Evolutionary conservation across 2,888 invertebrate species (phyloP).

Genomic region (Copidosoma aretas): DNA sequence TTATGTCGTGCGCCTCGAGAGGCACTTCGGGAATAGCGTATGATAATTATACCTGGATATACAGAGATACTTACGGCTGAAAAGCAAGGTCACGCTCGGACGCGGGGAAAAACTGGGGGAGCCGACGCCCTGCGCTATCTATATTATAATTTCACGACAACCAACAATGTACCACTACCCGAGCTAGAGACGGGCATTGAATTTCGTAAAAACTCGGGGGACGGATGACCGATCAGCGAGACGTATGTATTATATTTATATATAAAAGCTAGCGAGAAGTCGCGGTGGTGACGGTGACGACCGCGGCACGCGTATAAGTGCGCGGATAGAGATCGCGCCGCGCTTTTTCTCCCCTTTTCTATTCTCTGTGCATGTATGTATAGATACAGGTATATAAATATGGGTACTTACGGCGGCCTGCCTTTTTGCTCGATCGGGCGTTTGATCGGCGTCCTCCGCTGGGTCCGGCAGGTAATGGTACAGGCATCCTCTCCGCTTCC

Average conservation of each 20-base stretch:
- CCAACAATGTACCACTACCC: too few relatives aligned
- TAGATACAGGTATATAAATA: not conserved
- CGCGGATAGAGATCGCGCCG: conserved; percentile 13
- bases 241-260: too few relatives aligned
- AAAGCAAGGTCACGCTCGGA: not conserved
- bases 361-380: not conserved
- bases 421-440: not conserved
- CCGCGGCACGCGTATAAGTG: conserved; percentile 22
- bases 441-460: conserved; percentile 1
- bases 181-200: too few relatives aligned
- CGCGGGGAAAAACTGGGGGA: not conserved
- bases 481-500: conserved; percentile 15
- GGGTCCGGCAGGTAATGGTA: not conserved
- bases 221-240: too few relatives aligned
- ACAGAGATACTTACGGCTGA: too few relatives aligned
- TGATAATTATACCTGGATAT: too few relatives aligned
- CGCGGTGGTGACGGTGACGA: conserved; percentile 3
- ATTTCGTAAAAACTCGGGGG: too few relatives aligned
- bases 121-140: too few relatives aligned
- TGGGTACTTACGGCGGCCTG: not conserved
- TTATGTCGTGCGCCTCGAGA: too few relatives aligned
- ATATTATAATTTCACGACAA: too few relatives aligned
- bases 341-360: not conserved
- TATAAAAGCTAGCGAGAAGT: too few relatives aligned
- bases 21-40: too few relatives aligned